Evolutionary conservation across 37 sponge, comb jelly and placozoan genomes (phyloP), one percentile per base, ranked within the genome.

Genomic region (Ephydatia muelleri): DNA sequence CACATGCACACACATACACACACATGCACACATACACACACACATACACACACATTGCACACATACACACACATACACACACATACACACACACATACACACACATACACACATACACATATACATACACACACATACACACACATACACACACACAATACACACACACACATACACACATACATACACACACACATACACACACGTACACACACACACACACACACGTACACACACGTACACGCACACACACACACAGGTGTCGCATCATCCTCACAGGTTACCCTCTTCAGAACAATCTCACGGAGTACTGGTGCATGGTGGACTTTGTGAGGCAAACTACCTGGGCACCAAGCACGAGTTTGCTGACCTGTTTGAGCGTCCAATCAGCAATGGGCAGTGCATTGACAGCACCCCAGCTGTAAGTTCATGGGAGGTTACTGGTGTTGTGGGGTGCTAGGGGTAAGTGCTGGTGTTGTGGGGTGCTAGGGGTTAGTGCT

Each of bases 281-380:
- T 29, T 99, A 99, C 70, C 99, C 99, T 26, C 85, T 99, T n/a
- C 99, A 99, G 84, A 99, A 99, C 83, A 99, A 99, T 79, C 93
- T 99, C 28, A 49, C 75, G 38, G 99, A 99, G 88, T 99, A 99
- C 87, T 99, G 97, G 97, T 99, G 99, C 74, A 99, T 99, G 99
- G 93, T 99, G 71, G 99, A 99, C 87, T 99, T 99, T 86, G 99
- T 99, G 5, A 71, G 99, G 27, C 99, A 40, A 96, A 88, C 78
- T 97, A 95, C 80, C 94, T 99, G n/a, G 99, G 99, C 22, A 95
- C 91, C 49, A 95, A 95, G 73, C 91, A 94, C 49, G 97, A 99
- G 67, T 99, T 99, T 89, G 80, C 81, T 32, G 94, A 97, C 82
- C 84, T 99, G 78, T 99, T 99, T 90, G 96, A 93, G 79, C 72